Percentiles rank a stretch among this genome's conserved stretches.
Evolutionary conservation across 2,797 vertebrate species (phyloP).

Genomic region (Myotis vivesi): DNA sequence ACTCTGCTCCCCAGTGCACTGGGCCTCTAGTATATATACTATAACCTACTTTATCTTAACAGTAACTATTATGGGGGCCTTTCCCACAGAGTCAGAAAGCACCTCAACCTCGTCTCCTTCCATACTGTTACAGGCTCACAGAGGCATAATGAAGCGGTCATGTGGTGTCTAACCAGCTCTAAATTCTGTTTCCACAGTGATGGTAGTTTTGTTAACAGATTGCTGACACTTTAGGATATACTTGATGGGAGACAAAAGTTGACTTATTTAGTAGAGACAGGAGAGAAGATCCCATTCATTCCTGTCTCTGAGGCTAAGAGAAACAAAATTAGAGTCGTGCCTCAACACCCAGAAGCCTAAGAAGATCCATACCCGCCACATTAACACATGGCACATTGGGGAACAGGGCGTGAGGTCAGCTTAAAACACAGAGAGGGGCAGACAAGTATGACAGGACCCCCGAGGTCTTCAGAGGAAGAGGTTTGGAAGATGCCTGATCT

Average conservation of each 20-base stretch:
- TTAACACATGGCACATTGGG: background rate
- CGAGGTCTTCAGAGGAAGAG: background rate
- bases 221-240: background rate
- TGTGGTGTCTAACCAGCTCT: background rate
- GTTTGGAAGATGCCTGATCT: background rate
- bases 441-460: background rate
- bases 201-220: background rate
- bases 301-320: background rate
- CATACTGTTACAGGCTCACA: background rate
- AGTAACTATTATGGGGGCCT: background rate
- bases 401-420: background rate
- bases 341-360: background rate
- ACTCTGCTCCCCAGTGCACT: too few relatives aligned
- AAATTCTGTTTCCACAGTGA: background rate
- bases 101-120: background rate
- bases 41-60: background rate
- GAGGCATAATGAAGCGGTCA: fast-evolving
- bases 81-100: background rate
- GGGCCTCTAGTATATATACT: background rate
- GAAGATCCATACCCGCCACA: background rate
- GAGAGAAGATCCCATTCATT: background rate
- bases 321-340: background rate
- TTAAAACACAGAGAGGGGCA: background rate
- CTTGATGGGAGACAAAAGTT: background rate
- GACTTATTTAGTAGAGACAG: background rate